phyloP scores from a whole-genome alignment of 2,797 vertebrate genomes.

The Gorsachius magnificus region DNA sequence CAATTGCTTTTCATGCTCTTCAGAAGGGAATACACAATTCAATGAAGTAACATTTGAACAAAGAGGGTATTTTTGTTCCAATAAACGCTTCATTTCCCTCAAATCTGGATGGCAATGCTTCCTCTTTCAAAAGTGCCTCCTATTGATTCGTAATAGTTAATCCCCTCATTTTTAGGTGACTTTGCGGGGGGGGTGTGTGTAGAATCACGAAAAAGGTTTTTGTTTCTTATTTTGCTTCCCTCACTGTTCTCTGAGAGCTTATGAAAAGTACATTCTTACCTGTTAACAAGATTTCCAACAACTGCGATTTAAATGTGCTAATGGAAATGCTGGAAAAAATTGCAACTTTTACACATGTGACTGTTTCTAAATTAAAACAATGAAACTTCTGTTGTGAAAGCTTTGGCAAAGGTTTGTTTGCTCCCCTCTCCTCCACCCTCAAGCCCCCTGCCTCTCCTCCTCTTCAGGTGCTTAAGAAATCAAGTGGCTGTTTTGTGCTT shows the following conservation, averaged over 20 bases:
- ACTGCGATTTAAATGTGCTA: background rate
- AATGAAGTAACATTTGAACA: constrained; percentile 49
- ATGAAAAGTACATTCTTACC: background rate
- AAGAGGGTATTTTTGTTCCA: constrained; percentile 59
- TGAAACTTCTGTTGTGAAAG: constrained; percentile 20
- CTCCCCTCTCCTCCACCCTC: background rate
- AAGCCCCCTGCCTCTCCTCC: background rate
- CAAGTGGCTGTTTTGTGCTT: constrained; percentile 54
- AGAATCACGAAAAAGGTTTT: background rate
- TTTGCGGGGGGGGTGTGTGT: background rate
- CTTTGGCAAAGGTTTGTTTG: background rate
- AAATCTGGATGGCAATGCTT: constrained; percentile 60
- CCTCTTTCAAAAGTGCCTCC: constrained; percentile 56
- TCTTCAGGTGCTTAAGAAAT: constrained; percentile 61
- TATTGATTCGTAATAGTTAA: constrained; percentile 38
- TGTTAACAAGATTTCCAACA: background rate
- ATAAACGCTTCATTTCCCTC: constrained; percentile 67
- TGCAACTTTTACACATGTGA: background rate
- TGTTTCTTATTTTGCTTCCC: constrained; percentile 4
- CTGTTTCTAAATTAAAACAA: constrained; percentile 35
- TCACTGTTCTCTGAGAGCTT: background rate
- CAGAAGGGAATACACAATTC: constrained; percentile 53
- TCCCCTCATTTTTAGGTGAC: constrained; percentile 51
- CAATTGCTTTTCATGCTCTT: constrained; percentile 47
- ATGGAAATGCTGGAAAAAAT: background rate